A percentile compares a stretch with the other conserved stretches of the same genome.
Evolutionary conservation across 2,113 vertebrate species (phyloP).

Genomic region (Mellivora capensis): DNA sequence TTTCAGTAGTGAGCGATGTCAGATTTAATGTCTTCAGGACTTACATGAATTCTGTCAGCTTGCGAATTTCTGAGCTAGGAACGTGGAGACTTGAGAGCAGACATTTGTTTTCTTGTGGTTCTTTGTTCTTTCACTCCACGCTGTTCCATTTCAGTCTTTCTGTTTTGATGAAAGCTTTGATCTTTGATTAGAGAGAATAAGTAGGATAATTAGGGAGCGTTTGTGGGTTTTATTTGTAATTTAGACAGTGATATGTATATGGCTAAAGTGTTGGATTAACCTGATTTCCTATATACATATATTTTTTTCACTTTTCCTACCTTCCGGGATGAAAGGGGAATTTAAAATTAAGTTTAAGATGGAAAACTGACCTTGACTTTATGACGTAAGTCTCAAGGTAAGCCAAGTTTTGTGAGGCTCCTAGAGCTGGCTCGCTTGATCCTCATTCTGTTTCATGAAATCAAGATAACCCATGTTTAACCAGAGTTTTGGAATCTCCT

Average conservation of each 20-base stretch:
- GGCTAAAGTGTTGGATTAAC: not conserved
- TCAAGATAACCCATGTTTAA: not conserved
- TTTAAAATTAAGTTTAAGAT: constrained; percentile 10
- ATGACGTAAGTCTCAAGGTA: not conserved
- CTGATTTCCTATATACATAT: not conserved
- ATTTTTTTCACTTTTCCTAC: not conserved
- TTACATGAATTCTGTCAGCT: not conserved
- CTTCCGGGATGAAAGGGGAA: not conserved
- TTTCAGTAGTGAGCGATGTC: not conserved
- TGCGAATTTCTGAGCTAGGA: constrained; percentile 27
- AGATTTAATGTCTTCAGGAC: constrained; percentile 36
- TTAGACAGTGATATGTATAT: not conserved
- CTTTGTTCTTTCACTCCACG: not conserved
- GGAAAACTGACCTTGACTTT: not conserved
- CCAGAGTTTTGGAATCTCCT: not conserved
- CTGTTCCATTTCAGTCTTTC: constrained; percentile 12
- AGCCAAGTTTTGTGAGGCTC: not conserved
- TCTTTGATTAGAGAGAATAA: constrained; percentile 49
- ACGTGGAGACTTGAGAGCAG: not conserved
- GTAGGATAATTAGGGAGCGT: constrained; percentile 37
- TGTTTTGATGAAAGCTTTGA: constrained; percentile 71
- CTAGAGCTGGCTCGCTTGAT: not conserved
- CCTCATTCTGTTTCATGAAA: not conserved
- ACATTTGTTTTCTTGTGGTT: constrained; percentile 61
- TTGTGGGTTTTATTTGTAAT: not conserved